A percentile compares a stretch with the other conserved stretches of the same genome.
phyloP scores from a whole-genome alignment of 2,797 vertebrate species.

The Staurois parvus region DNA sequence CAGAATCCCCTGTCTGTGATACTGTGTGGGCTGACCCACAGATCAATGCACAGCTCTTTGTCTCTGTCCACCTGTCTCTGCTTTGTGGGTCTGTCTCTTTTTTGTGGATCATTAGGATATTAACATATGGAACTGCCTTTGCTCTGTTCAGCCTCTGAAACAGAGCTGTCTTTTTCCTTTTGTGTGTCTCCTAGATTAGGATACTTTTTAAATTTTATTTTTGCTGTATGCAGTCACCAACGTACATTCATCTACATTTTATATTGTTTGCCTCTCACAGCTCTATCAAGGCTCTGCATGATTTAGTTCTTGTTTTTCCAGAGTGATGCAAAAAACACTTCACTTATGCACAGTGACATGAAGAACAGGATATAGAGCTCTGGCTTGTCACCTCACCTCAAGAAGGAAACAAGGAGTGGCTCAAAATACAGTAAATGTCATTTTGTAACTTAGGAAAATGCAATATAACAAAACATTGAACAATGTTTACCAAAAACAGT shows the following conservation, averaged over 20 bases:
- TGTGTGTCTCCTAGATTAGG: constrained; percentile 43
- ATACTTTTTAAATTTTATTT: constrained; percentile 29
- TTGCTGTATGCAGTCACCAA: constrained; percentile 28
- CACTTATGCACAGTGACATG: constrained; percentile 49
- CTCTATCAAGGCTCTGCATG: constrained; percentile 49
- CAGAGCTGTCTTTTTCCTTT: constrained; percentile 40
- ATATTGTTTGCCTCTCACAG: constrained; percentile 36
- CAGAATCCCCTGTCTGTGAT: constrained; percentile 54
- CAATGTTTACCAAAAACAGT: constrained; percentile 25
- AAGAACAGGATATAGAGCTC: constrained; percentile 23
- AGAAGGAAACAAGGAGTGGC: background rate
- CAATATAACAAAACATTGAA: constrained; percentile 32
- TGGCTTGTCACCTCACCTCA: constrained; percentile 17
- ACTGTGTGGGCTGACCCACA: constrained; percentile 49
- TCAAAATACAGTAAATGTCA: constrained; percentile 15
- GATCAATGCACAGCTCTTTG: constrained; percentile 48
- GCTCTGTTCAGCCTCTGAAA: constrained; percentile 5
- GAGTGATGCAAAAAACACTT: constrained; percentile 53
- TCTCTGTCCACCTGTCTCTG: constrained; percentile 51
- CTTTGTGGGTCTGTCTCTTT: constrained; percentile 50
- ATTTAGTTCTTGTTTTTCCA: constrained; percentile 40
- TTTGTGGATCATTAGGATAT: constrained; percentile 53
- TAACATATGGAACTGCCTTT: constrained; percentile 44
- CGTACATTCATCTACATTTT: constrained; percentile 39
- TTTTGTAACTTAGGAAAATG: constrained; percentile 33